These are phyloP conservation scores for Enoplosus armatus DNA, from an alignment of 2,797 vertebrate genomes.

Conservation along the genomic window DNA sequence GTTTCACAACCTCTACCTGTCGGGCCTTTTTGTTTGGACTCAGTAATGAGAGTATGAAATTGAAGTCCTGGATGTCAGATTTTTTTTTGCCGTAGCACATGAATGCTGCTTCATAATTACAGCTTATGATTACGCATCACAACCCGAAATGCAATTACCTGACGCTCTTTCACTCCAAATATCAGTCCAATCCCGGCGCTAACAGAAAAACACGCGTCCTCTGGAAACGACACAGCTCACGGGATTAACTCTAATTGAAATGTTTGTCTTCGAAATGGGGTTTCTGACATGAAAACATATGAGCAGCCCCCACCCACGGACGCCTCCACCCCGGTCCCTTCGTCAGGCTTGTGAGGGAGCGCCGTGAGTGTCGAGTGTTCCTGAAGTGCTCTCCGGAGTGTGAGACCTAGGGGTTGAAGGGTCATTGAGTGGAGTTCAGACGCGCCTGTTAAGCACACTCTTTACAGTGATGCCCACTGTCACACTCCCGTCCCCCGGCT, in stretches of 20 bases:
- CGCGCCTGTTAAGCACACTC: conserved; percentile 42
- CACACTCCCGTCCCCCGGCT: conserved; percentile 17
- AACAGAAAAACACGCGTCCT: not conserved
- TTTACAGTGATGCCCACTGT: conserved; percentile 25
- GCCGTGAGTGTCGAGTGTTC: conserved; percentile 26
- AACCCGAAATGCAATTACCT: not conserved
- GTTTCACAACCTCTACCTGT: too few relatives aligned
- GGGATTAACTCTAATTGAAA: not conserved
- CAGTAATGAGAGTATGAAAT: not conserved
- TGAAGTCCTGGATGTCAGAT: conserved; percentile 1
- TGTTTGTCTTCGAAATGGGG: not conserved
- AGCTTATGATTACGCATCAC: not conserved
- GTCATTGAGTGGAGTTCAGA: conserved; percentile 55
- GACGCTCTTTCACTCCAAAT: not conserved
- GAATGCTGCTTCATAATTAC: not conserved
- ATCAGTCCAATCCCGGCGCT: not conserved
- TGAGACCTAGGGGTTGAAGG: conserved; percentile 37
- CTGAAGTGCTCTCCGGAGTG: conserved; percentile 53
- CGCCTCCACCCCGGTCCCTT: not conserved
- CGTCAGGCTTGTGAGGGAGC: conserved; percentile 6
- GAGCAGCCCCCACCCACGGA: not conserved
- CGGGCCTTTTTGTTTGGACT: not conserved
- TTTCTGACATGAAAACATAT: not conserved
- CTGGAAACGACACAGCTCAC: not conserved
- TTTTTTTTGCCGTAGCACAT: not conserved